Percentiles rank a stretch among this genome's conserved stretches.
phyloP scores from a whole-genome alignment of 2,888 invertebrate species.

The Ectemnius cavifrons region DNA sequence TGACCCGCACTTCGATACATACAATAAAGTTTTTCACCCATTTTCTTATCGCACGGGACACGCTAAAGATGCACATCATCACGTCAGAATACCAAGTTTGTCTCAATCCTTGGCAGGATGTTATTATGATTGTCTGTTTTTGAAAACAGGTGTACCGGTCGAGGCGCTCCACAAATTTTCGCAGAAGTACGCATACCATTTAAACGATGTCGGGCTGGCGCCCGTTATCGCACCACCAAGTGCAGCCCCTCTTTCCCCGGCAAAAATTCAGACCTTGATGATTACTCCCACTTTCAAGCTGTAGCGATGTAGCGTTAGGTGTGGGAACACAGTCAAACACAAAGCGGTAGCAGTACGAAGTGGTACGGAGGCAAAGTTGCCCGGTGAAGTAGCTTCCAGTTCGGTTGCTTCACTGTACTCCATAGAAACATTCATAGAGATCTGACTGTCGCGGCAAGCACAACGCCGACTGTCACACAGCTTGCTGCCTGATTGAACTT shows the following conservation, averaged over 20 bases:
- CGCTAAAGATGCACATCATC: no score
- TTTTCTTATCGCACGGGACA: no score
- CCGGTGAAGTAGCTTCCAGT: neutral
- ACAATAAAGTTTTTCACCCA: no score
- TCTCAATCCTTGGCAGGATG: no score
- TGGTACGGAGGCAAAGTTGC: constrained; percentile 29
- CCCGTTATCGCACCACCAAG: neutral
- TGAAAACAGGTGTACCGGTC: neutral
- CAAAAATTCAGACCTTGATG: no score
- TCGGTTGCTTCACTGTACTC: neutral
- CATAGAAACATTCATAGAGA: neutral
- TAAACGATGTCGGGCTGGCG: constrained; percentile 3
- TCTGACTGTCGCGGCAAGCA: neutral
- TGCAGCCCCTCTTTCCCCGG: no score
- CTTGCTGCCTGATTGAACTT: neutral
- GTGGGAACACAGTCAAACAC: no score
- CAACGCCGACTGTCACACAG: neutral
- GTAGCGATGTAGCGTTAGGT: no score
- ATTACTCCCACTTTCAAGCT: no score
- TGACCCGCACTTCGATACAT: no score
- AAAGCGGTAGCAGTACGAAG: constrained; percentile 12
- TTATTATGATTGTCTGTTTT: no score
- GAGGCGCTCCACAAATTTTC: neutral
- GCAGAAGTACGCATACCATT: neutral
- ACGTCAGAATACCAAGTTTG: no score